Conservation (phyloP, 1,140 invertebrate species). For the Heterodera carotae region DNA sequence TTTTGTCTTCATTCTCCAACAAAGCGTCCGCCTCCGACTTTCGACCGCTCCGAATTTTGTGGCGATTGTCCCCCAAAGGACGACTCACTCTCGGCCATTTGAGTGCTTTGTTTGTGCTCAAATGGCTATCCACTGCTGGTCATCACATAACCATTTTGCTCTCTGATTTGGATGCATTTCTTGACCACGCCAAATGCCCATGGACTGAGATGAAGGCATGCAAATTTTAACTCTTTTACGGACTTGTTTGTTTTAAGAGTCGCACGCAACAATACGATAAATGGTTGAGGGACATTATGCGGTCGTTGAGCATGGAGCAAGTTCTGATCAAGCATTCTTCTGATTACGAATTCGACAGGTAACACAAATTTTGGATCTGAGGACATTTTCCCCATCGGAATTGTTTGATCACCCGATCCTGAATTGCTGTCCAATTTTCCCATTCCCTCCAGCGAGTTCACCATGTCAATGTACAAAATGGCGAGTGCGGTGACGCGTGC, state of each 20-base stretch:
- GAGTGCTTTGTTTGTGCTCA: constrained; percentile 44
- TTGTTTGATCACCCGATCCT: too few species aligned
- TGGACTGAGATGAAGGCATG: constrained; percentile 83
- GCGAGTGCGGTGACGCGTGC: constrained; percentile 90
- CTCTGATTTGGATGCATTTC: constrained; percentile 94
- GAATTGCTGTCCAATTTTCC: too few species aligned
- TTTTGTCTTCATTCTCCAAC: background rate
- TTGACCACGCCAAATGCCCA: constrained; percentile 99
- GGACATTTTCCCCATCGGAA: constrained; percentile 7
- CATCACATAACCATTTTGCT: constrained; percentile 85
- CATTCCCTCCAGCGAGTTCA: constrained; percentile 76
- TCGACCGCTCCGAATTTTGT: constrained; percentile 43
- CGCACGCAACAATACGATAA: constrained; percentile 89
- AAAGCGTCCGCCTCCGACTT: background rate
- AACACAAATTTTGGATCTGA: constrained; percentile 45
- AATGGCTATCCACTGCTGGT: constrained; percentile 28
- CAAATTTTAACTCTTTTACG: constrained; percentile 9
- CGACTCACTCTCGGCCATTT: constrained; percentile 58
- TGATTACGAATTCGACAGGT: constrained; percentile 86
- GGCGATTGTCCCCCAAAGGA: constrained; percentile 55
- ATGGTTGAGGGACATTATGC: constrained; percentile 88
- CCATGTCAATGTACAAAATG: constrained; percentile 89
- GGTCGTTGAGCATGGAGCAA: constrained; percentile 88
- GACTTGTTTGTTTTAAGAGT: constrained; percentile 59
- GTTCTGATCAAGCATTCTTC: constrained; percentile 90